These are phyloP conservation scores for Fopius arisanus DNA, from an alignment of 1,140 invertebrate species.

Conservation along the genomic window DNA sequence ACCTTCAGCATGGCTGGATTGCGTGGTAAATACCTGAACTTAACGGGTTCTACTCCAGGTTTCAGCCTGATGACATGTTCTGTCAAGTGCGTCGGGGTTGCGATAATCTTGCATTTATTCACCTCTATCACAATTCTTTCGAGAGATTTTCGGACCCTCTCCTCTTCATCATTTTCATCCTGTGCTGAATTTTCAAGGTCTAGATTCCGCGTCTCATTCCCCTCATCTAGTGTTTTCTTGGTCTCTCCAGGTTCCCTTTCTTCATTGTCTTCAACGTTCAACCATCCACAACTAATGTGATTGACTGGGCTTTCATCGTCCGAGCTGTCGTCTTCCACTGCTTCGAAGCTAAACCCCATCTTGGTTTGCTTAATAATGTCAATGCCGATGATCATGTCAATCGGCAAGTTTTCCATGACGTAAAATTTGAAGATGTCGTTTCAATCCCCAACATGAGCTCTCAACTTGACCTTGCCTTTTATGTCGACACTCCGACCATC, in stretches of 20 bases:
- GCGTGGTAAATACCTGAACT: conserved; percentile 42
- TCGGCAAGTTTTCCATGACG: background rate
- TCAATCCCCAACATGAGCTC: background rate
- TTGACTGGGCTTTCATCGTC: background rate
- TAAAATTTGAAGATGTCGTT: background rate
- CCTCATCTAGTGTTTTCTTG: background rate
- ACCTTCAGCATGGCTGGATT: conserved; percentile 29
- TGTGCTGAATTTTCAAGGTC: conserved; percentile 67
- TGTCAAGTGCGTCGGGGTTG: background rate
- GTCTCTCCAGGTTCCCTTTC: background rate
- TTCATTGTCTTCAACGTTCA: conserved; percentile 62
- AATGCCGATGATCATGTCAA: background rate
- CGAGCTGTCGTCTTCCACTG: background rate
- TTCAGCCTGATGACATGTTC: conserved; percentile 45
- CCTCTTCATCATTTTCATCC: background rate
- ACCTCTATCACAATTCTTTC: background rate
- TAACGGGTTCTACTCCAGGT: conserved; percentile 40
- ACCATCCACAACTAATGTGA: conserved; percentile 42
- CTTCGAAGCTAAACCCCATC: background rate
- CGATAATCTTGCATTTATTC: background rate
- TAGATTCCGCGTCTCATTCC: too few species aligned
- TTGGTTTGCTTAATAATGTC: background rate
- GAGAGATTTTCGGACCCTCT: background rate
- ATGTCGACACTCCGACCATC: background rate
- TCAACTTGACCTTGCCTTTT: background rate